Percentiles rank a stretch among this genome's conserved stretches.
Conservation (phyloP, 2,113 vertebrate species). For the Mobula hypostoma region DNA sequence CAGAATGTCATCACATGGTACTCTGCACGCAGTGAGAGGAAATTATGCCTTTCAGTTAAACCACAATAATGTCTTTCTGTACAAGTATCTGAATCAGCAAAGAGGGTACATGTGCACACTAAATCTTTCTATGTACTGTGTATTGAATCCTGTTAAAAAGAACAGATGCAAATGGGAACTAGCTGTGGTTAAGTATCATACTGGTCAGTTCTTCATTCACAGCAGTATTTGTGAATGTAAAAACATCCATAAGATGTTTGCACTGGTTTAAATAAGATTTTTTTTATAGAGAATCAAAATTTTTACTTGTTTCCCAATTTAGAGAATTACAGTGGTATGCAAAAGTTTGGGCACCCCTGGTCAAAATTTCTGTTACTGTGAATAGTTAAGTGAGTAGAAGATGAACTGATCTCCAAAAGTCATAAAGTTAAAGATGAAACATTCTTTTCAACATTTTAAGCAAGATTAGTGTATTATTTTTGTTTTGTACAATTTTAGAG, state of each 20-base stretch:
- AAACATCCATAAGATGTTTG: not conserved
- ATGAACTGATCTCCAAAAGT: too few species aligned
- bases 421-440: too few species aligned
- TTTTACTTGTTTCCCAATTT: not conserved
- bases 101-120: not conserved
- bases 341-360: too few species aligned
- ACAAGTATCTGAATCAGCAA: not conserved
- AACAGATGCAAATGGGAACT: not conserved
- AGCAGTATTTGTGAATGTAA: not conserved
- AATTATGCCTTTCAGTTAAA: conserved; percentile 32
- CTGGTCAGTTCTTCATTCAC: not conserved
- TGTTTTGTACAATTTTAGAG: too few species aligned
- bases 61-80: conserved; percentile 10
- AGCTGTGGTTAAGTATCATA: not conserved
- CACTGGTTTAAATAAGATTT: not conserved
- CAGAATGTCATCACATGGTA: conserved; percentile 23
- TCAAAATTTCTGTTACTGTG: too few species aligned
- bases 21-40: not conserved
- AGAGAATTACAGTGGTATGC: too few species aligned
- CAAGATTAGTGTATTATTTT: too few species aligned
- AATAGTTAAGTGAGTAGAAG: too few species aligned
- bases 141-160: not conserved
- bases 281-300: not conserved
- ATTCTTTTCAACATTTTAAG: too few species aligned
- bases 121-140: too few species aligned